Evolutionary conservation across 1,140 invertebrate species (phyloP), one percentile per base, ranked within the genome.

Genomic region (Pseudobourletiella spinata): DNA sequence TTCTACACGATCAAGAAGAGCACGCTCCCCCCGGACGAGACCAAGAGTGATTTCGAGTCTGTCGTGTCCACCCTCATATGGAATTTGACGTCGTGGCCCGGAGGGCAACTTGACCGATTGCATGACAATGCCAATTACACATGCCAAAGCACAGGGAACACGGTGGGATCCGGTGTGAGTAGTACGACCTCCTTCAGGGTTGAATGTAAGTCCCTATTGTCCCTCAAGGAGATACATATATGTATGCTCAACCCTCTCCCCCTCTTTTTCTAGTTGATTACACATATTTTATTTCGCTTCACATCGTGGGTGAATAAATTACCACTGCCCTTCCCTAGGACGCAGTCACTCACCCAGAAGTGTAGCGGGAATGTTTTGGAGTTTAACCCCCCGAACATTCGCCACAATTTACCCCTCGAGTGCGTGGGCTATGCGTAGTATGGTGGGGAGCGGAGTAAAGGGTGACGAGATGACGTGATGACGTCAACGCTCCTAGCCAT

Each of bases 41-140:
- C 81, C 61, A 86, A 83, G 20, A 90, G 89, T 69, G 87, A 92
- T 72, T 92, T 94, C 71, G 86, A 91, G 75, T 91, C 89, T 30
- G 84, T 91, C 22, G 81, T 87, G 59, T 91, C 88, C 6, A 88
- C 84, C 46, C 77, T 95, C 71, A 83, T 86, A 39, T 85, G 81
- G 81, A 92, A 92, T 76, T 84, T 94, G 80, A 80, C 83, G 1
- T 83, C 83, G 35, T 91, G 89, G 88, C 83, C 89, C 1, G 82
- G 82, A 32, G 80, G 83, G 43, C 82, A 84, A 67, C 79, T 95
- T 43, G 85, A 91, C 69, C 82, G 87, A 20, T 75, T 82, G 20
- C 77, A 80, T 3, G 87, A 91, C 74, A 87, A 87, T 68, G 85
- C 86, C 14, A 86, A 87, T 73, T 94, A 92, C 73, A 88, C 86